A percentile compares a stretch with the other conserved stretches of the same genome.
Evolutionary conservation across 2,113 vertebrate genomes (phyloP).

Genomic region (Eolophus roseicapilla): DNA sequence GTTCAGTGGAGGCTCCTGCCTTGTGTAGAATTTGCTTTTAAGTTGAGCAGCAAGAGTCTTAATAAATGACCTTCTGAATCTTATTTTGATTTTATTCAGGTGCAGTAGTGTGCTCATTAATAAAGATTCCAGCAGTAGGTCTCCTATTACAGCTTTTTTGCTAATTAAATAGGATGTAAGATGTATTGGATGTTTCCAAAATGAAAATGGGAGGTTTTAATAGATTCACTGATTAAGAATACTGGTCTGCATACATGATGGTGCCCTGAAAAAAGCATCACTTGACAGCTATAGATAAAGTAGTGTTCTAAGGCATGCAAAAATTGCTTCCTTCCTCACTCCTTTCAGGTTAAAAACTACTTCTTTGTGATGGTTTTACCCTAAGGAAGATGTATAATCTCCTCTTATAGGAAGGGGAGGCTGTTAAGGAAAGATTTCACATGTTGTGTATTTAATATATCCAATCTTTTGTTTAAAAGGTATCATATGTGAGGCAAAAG

Average conservation of each 20-base stretch:
- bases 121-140: not conserved
- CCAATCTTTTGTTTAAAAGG: constrained; percentile 71
- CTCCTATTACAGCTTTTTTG: constrained; percentile 14
- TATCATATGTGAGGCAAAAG: constrained; percentile 63
- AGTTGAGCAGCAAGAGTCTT: constrained; percentile 16
- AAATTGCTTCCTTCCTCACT: not conserved
- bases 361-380: not conserved
- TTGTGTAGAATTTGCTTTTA: constrained; percentile 18
- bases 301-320: not conserved
- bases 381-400: not conserved
- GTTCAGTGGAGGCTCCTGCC: not conserved
- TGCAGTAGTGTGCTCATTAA: constrained; percentile 12
- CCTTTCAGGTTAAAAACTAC: not conserved
- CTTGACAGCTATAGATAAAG: not conserved
- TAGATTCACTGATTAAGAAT: constrained; percentile 18
- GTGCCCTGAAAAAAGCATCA: not conserved
- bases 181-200: constrained; percentile 35
- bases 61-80: constrained; percentile 41
- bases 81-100: constrained; percentile 53
- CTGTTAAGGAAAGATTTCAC: not conserved
- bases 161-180: constrained; percentile 51
- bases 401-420: not conserved
- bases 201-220: constrained; percentile 33
- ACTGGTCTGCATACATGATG: not conserved
- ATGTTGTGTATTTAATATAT: not conserved